Evolutionary conservation across 2,888 invertebrate genomes (phyloP).

Genomic region (Dicranocentrus wangi): DNA sequence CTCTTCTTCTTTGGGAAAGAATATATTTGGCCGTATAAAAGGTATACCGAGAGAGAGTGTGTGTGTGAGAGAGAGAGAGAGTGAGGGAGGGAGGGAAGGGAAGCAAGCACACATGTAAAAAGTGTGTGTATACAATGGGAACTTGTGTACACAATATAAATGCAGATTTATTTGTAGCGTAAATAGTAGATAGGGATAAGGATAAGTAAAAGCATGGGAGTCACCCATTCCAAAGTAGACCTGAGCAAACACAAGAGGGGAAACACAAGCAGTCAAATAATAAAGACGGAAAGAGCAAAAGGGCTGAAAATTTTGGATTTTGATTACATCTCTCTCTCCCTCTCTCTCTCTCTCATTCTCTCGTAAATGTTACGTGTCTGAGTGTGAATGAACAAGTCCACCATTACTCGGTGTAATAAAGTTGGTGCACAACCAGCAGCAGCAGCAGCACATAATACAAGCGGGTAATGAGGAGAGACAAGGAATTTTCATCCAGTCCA

Average conservation of each 20-base stretch:
- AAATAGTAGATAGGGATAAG: slow-evolving; percentile 31
- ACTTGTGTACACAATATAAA: slow-evolving; percentile 22
- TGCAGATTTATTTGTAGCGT: slow-evolving; percentile 48
- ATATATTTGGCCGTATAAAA: no score
- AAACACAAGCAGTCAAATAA: slow-evolving; percentile 29
- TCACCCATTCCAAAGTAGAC: slow-evolving; percentile 6
- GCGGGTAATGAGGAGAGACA: slow-evolving; percentile 59
- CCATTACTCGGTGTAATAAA: slow-evolving; percentile 43
- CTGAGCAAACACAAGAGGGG: slow-evolving; percentile 3
- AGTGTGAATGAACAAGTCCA: slow-evolving; percentile 66
- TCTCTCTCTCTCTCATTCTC: slow-evolving; percentile 8
- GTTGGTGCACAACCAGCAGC: slow-evolving; percentile 3
- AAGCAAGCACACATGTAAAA: background rate
- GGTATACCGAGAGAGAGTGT: no score
- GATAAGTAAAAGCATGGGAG: slow-evolving; percentile 23
- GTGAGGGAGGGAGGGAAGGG: background rate
- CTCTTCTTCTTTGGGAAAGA: no score
- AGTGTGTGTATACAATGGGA: no score
- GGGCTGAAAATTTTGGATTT: slow-evolving; percentile 51
- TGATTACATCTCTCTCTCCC: slow-evolving; percentile 50
- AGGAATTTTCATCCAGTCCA: slow-evolving; percentile 61
- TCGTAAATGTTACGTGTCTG: slow-evolving; percentile 47
- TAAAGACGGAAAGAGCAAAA: slow-evolving; percentile 50
- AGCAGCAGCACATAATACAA: slow-evolving; percentile 30
- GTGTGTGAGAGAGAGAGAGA: no score